Evolutionary conservation across 2,888 invertebrate species (phyloP), one percentile per base, ranked within the genome.

Genomic region (Synanthedon formicaeformis): DNA sequence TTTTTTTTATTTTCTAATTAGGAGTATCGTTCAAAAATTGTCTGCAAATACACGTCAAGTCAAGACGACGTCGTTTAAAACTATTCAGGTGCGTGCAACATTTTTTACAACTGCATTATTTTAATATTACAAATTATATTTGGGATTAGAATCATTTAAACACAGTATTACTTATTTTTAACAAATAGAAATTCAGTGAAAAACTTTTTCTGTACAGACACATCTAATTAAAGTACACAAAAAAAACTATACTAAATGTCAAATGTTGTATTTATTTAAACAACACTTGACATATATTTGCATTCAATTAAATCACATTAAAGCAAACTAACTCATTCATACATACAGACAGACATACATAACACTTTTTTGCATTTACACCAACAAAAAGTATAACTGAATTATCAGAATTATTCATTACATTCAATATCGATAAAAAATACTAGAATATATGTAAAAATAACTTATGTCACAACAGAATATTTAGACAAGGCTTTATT

Each of bases 321-420:
- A 72, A 68, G 66, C 60, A 74, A 67, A 62, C 63, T 65, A 60
- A 67, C 57, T 60, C 58, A 59, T 54, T 56, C 53, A 34, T 58
- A 65, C 55, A 70, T 68, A 72, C 69, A 66, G 1, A 27, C 27
- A 27, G 2, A 34, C 34, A 34, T 34, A 34, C 27, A 34, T 10
- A 34, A 34, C 10, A 34, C 6, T 6, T 8, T 27, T 34, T 10
- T 34, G 34, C 34, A 34, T 34, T 34, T 10, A 34, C 34, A 34
- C 34, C 10, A 34, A 34, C 34, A 34, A 34, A 34, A 34, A 34
- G 5, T 10, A 8, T 27, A 8, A 27, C 8, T 27, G 23, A 23
- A 23, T 23, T 23, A 23, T 2, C 23, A 23, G 23, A 3, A 23
- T 23, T 23, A 23, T 23, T 23, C 8, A 27, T 27, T 27, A 27